phyloP scores from a whole-genome alignment of 2,888 invertebrate genomes.

The Azorinus chamasolen region DNA sequence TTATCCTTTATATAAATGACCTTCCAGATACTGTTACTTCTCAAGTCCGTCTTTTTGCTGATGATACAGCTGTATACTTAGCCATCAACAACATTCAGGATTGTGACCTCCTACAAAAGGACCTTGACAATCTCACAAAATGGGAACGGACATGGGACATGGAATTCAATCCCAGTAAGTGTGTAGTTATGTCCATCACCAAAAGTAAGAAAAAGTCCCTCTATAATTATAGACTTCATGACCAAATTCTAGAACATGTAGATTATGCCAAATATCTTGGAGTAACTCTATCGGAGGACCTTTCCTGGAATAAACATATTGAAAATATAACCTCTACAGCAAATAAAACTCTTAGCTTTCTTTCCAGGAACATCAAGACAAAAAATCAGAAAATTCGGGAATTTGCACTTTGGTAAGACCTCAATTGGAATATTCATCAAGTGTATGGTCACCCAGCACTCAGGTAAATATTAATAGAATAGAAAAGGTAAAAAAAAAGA shows the following conservation, averaged over 20 bases:
- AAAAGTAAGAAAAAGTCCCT: conserved; percentile 7
- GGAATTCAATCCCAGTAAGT: conserved; percentile 16
- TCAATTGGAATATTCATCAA: conserved; percentile 18
- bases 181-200: conserved; percentile 11
- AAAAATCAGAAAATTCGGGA: conserved; percentile 17
- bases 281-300: too few species aligned
- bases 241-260: conserved; percentile 7
- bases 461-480: neutral
- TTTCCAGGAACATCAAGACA: conserved; percentile 14
- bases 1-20: too few species aligned
- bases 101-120: neutral
- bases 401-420: conserved; percentile 15
- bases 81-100: conserved; percentile 1
- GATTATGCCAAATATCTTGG: conserved; percentile 18
- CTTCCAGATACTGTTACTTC: conserved; percentile 4
- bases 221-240: conserved; percentile 14
- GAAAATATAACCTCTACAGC: conserved; percentile 3
- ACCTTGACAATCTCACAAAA: conserved; percentile 9
- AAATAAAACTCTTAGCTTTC: conserved; percentile 4
- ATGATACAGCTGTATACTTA: conserved; percentile 9
- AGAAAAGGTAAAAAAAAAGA: conserved; percentile 15
- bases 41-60: conserved; percentile 10
- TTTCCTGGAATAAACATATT: conserved; percentile 15
- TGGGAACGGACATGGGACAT: conserved; percentile 11
- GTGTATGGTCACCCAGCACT: too few species aligned